A percentile compares a stretch with the other conserved stretches of the same genome.
These are phyloP conservation scores for Scaptodrosophila latifasciaeformis DNA, from an alignment of 2,888 invertebrate species.

Conservation along the genomic window DNA sequence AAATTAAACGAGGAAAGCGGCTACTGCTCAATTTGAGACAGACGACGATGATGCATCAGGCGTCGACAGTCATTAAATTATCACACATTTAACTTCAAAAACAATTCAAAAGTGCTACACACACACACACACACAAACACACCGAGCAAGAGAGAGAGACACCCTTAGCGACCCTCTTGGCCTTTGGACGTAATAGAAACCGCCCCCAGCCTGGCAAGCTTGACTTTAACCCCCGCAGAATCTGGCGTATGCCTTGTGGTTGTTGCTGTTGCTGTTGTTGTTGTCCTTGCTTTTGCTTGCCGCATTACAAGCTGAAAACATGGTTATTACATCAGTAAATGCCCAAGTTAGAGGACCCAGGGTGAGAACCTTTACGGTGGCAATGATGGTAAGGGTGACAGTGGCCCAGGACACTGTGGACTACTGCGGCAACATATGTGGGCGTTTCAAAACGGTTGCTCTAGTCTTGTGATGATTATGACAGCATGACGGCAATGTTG, in stretches of 20 bases:
- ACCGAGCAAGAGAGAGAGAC: not conserved
- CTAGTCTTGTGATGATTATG: constrained; percentile 64
- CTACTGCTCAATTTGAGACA: constrained; percentile 33
- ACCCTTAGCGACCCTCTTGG: constrained; percentile 18
- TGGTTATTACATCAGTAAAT: constrained; percentile 73
- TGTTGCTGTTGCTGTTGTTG: constrained; percentile 18
- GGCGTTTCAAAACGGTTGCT: constrained; percentile 53
- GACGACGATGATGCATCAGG: constrained; percentile 34
- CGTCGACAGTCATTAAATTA: constrained; percentile 74
- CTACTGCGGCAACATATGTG: constrained; percentile 45
- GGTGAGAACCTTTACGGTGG: too few species aligned
- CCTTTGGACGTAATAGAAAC: constrained; percentile 17
- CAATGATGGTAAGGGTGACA: not conserved
- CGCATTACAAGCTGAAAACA: constrained; percentile 73
- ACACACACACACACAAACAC: constrained; percentile 30
- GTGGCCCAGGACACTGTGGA: constrained; percentile 10
- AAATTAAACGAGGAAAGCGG: constrained; percentile 55
- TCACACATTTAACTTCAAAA: constrained; percentile 74
- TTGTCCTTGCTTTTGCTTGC: constrained; percentile 47
- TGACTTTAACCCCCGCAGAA: constrained; percentile 58
- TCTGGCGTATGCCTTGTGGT: constrained; percentile 8
- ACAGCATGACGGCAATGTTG: constrained; percentile 61
- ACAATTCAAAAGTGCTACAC: constrained; percentile 65
- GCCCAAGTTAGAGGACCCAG: constrained; percentile 13
- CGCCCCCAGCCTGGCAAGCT: constrained; percentile 21